phyloP scores from a whole-genome alignment of 2,113 vertebrate genomes.

The Oreochromis spilurus region DNA sequence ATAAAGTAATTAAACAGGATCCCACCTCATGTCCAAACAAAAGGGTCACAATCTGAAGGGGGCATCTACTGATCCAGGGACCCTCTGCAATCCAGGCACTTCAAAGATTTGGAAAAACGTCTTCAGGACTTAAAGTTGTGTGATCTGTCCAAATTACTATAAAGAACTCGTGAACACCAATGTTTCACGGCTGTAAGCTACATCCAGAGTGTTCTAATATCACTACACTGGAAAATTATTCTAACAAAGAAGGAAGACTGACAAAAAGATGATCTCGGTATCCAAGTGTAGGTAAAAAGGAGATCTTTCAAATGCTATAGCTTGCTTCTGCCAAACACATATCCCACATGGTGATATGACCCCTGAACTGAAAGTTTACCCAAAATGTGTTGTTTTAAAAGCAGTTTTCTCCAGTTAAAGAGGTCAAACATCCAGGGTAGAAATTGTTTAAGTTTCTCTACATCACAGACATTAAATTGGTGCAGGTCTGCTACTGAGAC shows the following conservation, averaged over 20 bases:
- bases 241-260: not conserved
- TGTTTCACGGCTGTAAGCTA: not conserved
- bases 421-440: not conserved
- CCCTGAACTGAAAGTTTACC: not conserved
- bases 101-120: not conserved
- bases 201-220: not conserved
- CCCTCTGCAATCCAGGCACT: not conserved
- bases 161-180: not conserved
- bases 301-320: not conserved
- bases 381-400: not conserved
- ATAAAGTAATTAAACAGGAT: not conserved
- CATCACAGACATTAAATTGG: not conserved
- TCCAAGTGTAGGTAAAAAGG: not conserved
- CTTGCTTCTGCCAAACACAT: not conserved
- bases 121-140: not conserved
- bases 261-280: not conserved
- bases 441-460: not conserved
- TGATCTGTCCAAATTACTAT: not conserved
- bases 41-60: not conserved
- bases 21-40: not conserved
- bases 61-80: not conserved
- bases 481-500: not conserved
- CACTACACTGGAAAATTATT: not conserved
- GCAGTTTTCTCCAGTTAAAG: not conserved
- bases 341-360: not conserved